Conservation (phyloP, 2,888 invertebrate genomes). For the Hoplodrina ambigua region DNA sequence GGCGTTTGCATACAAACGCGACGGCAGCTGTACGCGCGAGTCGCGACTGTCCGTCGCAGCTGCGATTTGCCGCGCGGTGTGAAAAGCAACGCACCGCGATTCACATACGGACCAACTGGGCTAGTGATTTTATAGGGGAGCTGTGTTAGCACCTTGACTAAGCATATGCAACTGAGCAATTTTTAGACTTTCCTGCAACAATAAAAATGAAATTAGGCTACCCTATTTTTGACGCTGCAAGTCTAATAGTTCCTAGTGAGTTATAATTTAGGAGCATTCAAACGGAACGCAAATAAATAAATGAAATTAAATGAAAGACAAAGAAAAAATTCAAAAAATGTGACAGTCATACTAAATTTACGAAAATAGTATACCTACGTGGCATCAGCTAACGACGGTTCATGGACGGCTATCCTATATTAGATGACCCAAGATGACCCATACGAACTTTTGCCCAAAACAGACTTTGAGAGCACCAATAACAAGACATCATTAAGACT, state of each 20-base stretch:
- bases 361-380: neutral
- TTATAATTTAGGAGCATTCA: too few species aligned
- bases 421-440: conserved; percentile 3
- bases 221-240: neutral
- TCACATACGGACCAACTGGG: conserved; percentile 82
- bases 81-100: conserved; percentile 82
- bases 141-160: conserved; percentile 77
- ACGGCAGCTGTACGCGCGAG: conserved; percentile 80
- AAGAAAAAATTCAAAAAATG: too few species aligned
- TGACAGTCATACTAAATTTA: neutral
- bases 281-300: too few species aligned
- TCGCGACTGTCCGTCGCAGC: conserved; percentile 77
- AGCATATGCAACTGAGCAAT: conserved; percentile 58
- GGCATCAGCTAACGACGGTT: neutral
- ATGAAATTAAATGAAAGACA: too few species aligned
- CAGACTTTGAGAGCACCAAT: neutral
- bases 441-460: neutral
- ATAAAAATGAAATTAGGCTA: neutral
- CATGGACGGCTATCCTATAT: neutral
- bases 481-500: conserved; percentile 6
- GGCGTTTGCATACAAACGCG: conserved; percentile 86
- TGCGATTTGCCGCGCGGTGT: conserved; percentile 82
- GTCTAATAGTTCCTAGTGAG: too few species aligned
- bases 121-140: conserved; percentile 79
- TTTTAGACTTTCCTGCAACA: conserved; percentile 11